Percentiles rank a stretch among this genome's conserved stretches.
phyloP scores from a whole-genome alignment of 2,888 invertebrate genomes.

The Ochlodes sylvanus region DNA sequence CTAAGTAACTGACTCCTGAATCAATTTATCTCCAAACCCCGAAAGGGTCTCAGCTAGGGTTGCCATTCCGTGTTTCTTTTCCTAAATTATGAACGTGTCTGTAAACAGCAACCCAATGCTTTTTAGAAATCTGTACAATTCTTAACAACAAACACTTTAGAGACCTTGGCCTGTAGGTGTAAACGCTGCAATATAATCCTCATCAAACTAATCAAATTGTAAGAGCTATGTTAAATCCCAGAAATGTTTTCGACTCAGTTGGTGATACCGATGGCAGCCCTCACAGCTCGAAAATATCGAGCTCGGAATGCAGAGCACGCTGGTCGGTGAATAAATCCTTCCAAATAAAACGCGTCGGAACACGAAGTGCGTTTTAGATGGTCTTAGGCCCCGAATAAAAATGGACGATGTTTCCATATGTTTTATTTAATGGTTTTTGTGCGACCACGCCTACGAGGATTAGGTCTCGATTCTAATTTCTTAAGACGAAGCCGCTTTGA shows the following conservation, averaged over 20 bases:
- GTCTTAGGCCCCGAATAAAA: conserved; percentile 43
- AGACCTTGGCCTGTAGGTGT: too few relatives aligned
- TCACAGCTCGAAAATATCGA: conserved; percentile 39
- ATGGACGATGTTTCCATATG: conserved; percentile 46
- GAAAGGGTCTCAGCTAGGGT: not conserved
- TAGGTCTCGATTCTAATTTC: conserved; percentile 28
- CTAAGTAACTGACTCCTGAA: conserved; percentile 16
- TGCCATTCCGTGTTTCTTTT: not conserved
- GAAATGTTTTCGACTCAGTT: not conserved
- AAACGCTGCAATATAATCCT: not conserved
- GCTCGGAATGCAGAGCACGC: conserved; percentile 32
- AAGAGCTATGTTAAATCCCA: not conserved
- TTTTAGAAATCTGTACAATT: too few relatives aligned
- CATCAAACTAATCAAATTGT: not conserved
- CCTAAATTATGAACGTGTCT: not conserved
- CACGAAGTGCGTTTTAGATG: conserved; percentile 42
- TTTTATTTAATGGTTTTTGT: conserved; percentile 45
- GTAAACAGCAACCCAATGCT: too few relatives aligned
- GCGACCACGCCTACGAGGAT: conserved; percentile 43
- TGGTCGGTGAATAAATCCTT: conserved; percentile 42
- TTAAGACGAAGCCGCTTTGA: conserved; percentile 32
- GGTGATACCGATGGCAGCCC: not conserved
- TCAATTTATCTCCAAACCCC: conserved; percentile 11
- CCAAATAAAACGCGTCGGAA: conserved; percentile 42
- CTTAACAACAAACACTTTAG: too few relatives aligned